Conservation (phyloP, 2,113 vertebrate genomes). For the Irena cyanogastra region DNA sequence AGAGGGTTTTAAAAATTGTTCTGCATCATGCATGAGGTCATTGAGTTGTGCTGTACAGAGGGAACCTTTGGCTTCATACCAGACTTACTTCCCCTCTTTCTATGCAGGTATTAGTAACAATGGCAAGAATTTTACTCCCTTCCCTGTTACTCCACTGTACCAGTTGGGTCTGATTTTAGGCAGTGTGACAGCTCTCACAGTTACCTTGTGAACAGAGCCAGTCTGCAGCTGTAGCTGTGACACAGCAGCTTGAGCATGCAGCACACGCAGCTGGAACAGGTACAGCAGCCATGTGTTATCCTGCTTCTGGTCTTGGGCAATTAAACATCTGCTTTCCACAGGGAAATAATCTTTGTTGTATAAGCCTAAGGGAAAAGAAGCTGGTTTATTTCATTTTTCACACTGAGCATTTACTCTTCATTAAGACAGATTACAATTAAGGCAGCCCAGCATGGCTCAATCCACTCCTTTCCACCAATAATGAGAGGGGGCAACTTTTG, state of each 20-base stretch:
- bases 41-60: background rate
- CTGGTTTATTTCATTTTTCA: constrained; percentile 7
- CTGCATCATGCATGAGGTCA: background rate
- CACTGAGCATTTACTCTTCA: background rate
- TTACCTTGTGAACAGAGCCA: background rate
- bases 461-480: background rate
- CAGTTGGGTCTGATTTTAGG: background rate
- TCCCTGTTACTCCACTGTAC: background rate
- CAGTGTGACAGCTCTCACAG: background rate
- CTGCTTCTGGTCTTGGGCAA: constrained; percentile 17
- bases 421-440: background rate
- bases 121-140: background rate
- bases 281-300: background rate
- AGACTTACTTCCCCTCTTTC: background rate
- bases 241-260: background rate
- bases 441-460: background rate
- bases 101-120: background rate
- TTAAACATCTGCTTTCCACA: constrained; percentile 34
- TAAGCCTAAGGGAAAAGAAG: background rate
- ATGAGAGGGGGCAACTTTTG: background rate
- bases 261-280: background rate
- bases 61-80: background rate
- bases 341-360: background rate
- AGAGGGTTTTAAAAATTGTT: background rate
- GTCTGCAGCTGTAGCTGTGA: background rate